Evolutionary conservation across 2,113 vertebrate species (phyloP), one percentile per base, ranked within the genome.

Genomic region (Apodemus speciosus): DNA sequence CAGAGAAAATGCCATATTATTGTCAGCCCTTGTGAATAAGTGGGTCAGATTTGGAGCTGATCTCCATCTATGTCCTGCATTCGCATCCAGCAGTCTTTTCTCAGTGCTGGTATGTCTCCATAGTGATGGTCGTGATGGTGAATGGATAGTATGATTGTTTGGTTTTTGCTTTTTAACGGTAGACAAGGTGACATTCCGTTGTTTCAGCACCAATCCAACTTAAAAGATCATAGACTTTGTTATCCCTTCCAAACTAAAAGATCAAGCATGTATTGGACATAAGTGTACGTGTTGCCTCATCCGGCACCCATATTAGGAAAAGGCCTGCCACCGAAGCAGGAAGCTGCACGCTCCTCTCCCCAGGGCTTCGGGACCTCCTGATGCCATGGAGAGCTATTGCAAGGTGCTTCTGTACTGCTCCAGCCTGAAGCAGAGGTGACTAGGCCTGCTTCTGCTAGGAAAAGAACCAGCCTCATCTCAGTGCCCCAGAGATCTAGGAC

Each of bases 381-480:
- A 90, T 9, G 46, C 81, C 53, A 30, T 83, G 93, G 77, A 93
- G 79, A 96, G 92, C 64, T 71, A 43, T 40, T 92, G 79, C 89
- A 92, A 94, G 94, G 94, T 96, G 96, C 95, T 96, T 95, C 72
- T 91, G 46, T 94, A 84, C 75, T 84, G 90, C 62, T 77, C 79
- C 84, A 96, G 89, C 91, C 92, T 96, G 79, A 94, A 90, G 86
- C n/a, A 20, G 89, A 85, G 92, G 79, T 94, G 38, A 88, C 79
- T 58, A 85, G 76, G 87, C 92, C 92, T 94, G 72, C 64, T 96
- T 91, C 89, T 92, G 94, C 91, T 96, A 6, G 88, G 94, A 90
- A 95, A 53, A 96, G 91, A 95, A 93, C 95, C 93, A 95, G 95
- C 95, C 94, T 97, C 96, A 86, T 89, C 96, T 97, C 92, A 81